Base-by-base conservation (phyloP, 2,888 invertebrate genomes). In the Agrilus biguttatus region DNA sequence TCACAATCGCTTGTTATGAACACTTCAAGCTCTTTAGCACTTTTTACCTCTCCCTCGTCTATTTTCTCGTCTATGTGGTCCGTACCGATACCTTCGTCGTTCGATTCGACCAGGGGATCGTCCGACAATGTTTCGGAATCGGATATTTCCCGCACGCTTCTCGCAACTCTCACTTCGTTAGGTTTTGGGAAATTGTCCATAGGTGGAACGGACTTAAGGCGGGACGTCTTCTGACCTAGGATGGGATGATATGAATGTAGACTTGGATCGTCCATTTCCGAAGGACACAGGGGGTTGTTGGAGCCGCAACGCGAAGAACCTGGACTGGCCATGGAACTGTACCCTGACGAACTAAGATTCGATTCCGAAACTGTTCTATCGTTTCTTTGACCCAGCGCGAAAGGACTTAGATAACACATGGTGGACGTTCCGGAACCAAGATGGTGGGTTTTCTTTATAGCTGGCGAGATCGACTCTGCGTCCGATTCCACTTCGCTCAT, bases 321-420 rank as follows among this genome's bases (percentile, higher is more conserved):
- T 1, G 86, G 86, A 63, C 83, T 84, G 1, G 86, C 84, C 81
- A 86, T 85, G 3, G 85, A 86, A 49, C 84, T 84, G 61, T 87
- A 87, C 8, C 87, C 87, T 1, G 85, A 86, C 8, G 86, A 85
- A 49, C 85, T 85, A 35, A 87, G 68, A 62, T 87, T 87, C 2
- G 85, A 85, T 66, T 87, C 85, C 1, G 86, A 86, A 12, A 83
- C 82, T 2, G 81, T 83, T 51, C 85, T 73, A 55, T 83, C 83
- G 12, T 78, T 78, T 49, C 81, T 68, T 1, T 74, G 73, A 37
- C 78, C 77, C 73, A 83, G 80, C 1, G 82, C 77, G 60, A 85
- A 85, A 1, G 86, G 86, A 60, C 83, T 83, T 13, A 86, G 63
- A 57, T 84, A 85, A 53, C 80, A 78, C 80, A 84, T 82, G 36